Evolutionary conservation across 1,140 invertebrate species (phyloP).

Genomic region (Sarcophaga peregrina): DNA sequence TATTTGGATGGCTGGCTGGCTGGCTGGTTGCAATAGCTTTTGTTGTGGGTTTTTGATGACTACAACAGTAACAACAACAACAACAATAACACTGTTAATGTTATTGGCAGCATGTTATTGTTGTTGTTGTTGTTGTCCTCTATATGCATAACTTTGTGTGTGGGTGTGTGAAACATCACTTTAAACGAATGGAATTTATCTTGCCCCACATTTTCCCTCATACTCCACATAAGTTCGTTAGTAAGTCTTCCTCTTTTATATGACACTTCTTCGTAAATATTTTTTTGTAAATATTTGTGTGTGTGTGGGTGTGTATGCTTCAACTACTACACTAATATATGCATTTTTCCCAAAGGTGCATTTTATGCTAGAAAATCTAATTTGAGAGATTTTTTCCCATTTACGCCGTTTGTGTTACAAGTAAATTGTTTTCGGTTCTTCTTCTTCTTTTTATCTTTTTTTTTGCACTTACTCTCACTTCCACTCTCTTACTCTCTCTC

Average conservation of each 20-base stretch:
- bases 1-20: too few relatives aligned
- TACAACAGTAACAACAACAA: background rate
- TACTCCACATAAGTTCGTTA: too few relatives aligned
- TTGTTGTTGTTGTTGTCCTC: background rate
- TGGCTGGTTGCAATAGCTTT: background rate
- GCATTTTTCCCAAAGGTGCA: slow-evolving; percentile 63
- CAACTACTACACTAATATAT: slow-evolving; percentile 22
- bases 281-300: background rate
- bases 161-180: background rate
- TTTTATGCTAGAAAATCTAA: slow-evolving; percentile 65
- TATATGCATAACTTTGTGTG: background rate
- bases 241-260: too few relatives aligned
- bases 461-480: background rate
- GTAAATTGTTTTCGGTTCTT: slow-evolving; percentile 28
- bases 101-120: background rate
- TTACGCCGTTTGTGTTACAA: slow-evolving; percentile 34
- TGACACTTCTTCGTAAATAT: too few relatives aligned
- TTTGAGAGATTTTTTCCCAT: slow-evolving; percentile 59
- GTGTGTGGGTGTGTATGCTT: background rate
- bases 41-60: slow-evolving; percentile 14
- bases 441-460: too few relatives aligned
- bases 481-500: background rate
- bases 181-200: too few relatives aligned
- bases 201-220: too few relatives aligned
- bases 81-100: background rate